A percentile compares a stretch with the other conserved stretches of the same genome.
These are phyloP conservation scores for Rattus rattus DNA, from an alignment of 2,113 vertebrate genomes.

Conservation along the genomic window DNA sequence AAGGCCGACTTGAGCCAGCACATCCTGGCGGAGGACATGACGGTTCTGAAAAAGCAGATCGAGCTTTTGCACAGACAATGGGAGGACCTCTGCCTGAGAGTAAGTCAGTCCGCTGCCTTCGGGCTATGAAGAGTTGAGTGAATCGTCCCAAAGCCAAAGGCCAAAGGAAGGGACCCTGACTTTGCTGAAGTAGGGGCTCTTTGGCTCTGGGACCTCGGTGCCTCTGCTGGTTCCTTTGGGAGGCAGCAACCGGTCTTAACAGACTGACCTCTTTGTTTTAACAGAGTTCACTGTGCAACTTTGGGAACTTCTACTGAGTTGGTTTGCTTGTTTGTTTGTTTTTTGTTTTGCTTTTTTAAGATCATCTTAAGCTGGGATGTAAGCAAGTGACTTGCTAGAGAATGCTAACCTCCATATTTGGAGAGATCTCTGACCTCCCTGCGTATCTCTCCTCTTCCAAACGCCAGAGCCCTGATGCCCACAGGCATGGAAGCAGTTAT, in stretches of 20 bases:
- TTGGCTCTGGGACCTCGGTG: not conserved
- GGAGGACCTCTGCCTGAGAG: slow-evolving; percentile 88
- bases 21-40: slow-evolving; percentile 89
- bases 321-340: not conserved
- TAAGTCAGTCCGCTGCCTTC: slow-evolving; percentile 78
- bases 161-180: slow-evolving; percentile 16
- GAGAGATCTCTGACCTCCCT: not conserved
- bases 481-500: not conserved
- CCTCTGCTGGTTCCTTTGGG: not conserved
- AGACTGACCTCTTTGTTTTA: slow-evolving; percentile 71
- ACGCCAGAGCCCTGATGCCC: not conserved
- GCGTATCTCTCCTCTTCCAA: not conserved
- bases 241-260: not conserved
- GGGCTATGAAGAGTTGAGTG: not conserved
- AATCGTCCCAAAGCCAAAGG: slow-evolving; percentile 17
- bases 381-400: not conserved
- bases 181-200: not conserved
- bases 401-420: not conserved
- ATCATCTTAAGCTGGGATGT: not conserved
- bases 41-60: slow-evolving; percentile 92
- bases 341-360: not conserved
- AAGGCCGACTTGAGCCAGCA: slow-evolving; percentile 90
- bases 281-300: not conserved
- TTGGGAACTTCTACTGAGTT: slow-evolving; percentile 35
- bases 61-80: slow-evolving; percentile 91